These are phyloP conservation scores for Noctua fimbriata DNA, from an alignment of 2,888 invertebrate species.

Conservation along the genomic window DNA sequence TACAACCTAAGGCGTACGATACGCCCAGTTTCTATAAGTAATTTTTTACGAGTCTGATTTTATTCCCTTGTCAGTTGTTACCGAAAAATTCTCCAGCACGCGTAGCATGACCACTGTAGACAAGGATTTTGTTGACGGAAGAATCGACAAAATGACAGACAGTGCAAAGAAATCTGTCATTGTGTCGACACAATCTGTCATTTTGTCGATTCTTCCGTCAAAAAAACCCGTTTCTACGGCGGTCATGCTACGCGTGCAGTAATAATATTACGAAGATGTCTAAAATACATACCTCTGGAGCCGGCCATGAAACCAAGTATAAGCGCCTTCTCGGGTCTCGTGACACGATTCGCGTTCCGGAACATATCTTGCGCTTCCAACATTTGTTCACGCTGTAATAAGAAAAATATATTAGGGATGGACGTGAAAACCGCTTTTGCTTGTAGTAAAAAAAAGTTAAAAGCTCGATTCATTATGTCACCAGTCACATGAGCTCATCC, in stretches of 20 bases:
- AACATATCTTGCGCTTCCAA: conserved; percentile 99
- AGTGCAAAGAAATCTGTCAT: too few species aligned
- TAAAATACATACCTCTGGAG: conserved; percentile 93
- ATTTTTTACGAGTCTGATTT: too few species aligned
- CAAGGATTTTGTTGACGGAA: too few species aligned
- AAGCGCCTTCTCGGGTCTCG: conserved; percentile 98
- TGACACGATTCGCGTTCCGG: conserved; percentile 98
- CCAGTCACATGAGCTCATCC: background rate
- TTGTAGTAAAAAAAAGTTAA: background rate
- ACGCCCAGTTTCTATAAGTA: background rate
- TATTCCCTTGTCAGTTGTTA: background rate
- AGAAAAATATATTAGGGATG: background rate
- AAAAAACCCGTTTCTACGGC: too few species aligned
- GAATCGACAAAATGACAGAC: too few species aligned
- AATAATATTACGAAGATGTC: background rate
- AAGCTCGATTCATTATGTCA: background rate
- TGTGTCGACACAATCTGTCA: too few species aligned
- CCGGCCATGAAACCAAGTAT: conserved; percentile 99
- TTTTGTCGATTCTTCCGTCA: too few species aligned
- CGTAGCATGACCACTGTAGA: too few species aligned
- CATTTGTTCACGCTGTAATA: conserved; percentile 97
- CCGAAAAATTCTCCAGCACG: too few species aligned
- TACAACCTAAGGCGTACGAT: background rate
- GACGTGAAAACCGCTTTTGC: background rate
- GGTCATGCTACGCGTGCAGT: too few species aligned